Base-by-base conservation (phyloP, 2,888 invertebrate genomes). In the Pantelozetes paolii region DNA sequence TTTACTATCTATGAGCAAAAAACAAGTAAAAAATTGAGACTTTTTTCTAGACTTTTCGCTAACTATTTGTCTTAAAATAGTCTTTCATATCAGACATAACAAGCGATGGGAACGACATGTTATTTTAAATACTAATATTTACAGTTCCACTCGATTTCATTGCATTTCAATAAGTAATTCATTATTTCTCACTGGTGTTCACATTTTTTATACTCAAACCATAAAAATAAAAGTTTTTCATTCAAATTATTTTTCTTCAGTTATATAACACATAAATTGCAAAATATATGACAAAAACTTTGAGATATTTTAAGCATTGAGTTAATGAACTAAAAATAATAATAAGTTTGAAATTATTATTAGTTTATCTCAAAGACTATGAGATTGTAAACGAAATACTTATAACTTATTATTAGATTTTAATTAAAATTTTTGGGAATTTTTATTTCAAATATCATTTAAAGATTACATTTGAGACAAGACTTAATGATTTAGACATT, bases 51-150 rank as follows among this genome's bases (percentile, higher is more conserved):
- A 8, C 15, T 15, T 11, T 45, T 45, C 15, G 13, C 15, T 18
- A 45, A 45, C 45, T 18, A 45, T 45, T 45, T 45, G 45, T n/a
- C 40, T 45, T n/a, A 45, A 45, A 45, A 45, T 45, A 45, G 45
- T 11, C 15, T 13, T 45, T 45, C 36, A 45, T 11, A 45, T n/a
- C 15, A 45, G 45, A 45, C 9, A 45, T 15, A n/a, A 45, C 36
- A 5, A 36, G 36, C 5, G 36, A 36, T 9, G 36, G 36, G 36
- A 45, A 45, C 45, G 45, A 15, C 15, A 45, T 45, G 9, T 18
- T 3, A 45, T 45, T 45, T 45, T 15, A 45, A 45, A 11, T 45
- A 45, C n/a, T n/a, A 45, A 45, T 45, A 45, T 45, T 45, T 45
- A 15, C 18, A 45, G 45, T 45, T 45, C 45, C 45, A 45, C 45